Base-by-base conservation (phyloP, 1,140 invertebrate species). In the Caerostris darwini region DNA sequence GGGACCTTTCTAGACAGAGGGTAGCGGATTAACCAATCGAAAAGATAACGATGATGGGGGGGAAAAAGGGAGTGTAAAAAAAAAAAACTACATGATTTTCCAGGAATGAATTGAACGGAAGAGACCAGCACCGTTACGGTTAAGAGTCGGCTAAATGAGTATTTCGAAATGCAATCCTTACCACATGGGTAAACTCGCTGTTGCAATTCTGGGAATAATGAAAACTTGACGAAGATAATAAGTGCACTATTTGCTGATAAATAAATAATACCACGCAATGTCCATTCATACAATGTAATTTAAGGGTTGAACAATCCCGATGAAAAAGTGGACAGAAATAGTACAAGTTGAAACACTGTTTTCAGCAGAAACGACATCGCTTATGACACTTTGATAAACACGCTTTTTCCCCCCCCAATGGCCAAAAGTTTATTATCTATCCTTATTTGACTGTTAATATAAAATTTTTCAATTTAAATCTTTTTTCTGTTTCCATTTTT, bases 71-170 rank as follows among this genome's bases (percentile, higher is more conserved):
- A n/a, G 3, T n/a, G n/a, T n/a, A n/a, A 58, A 58, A 34, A 59
- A 59, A 64, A 58, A 50, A 64, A 87, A 50, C 12, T 10, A 7
- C 59, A 19, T 8, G 85, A 4, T 34, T 69, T 89, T 69, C 87
- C 19, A 4, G 5, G 85, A 87, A 87, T 64, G n/a, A 89, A 67
- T 19, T 89, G 87, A 89, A 89, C 34, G 57, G 85, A 83, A 83
- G 82, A 83, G 82, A 87, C 10, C 56, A 50, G 64, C 50, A 14
- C 61, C 87, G 87, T 89, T 89, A 69, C 87, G 87, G 87, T 89
- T 87, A n/a, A 50, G 10, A 61, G 85, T 87, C 59, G 87, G 50
- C 87, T 89, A 89, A 89, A 89, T 67, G 87, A 89, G 87, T 89
- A 86, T 86, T 87, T 87, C 85, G 58, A 61, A 87, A 59, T 56